Conservation (phyloP, 35 echinoderm and acorn worm species). For the Apostichopus californicus region DNA sequence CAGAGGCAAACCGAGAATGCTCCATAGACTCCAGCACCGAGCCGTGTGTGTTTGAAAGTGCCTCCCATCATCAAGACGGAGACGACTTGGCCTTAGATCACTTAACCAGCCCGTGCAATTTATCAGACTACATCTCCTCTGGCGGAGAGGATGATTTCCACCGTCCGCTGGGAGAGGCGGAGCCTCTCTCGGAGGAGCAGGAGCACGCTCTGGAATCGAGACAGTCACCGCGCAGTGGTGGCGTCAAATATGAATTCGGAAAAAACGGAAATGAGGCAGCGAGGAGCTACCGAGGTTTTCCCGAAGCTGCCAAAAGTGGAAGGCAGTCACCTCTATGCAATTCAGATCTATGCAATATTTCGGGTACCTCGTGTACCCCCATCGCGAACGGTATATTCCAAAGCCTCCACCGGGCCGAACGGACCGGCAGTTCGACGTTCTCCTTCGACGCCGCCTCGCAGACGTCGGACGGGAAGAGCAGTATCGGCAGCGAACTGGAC, state of each 20-base stretch:
- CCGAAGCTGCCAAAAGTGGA: not conserved
- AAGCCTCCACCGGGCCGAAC: not conserved
- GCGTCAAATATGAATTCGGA: not conserved
- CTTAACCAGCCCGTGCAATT: not conserved
- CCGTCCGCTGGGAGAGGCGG: not conserved
- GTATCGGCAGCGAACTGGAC: conserved; percentile 51
- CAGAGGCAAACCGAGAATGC: not conserved
- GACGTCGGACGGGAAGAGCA: conserved; percentile 1
- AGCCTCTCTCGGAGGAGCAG: not conserved
- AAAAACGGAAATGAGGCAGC: not conserved
- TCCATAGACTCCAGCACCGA: not conserved
- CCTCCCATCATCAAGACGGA: not conserved
- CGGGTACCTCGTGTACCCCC: not conserved
- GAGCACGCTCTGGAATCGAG: not conserved
- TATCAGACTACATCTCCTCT: not conserved
- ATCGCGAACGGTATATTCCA: conserved; percentile 51
- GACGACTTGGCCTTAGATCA: not conserved
- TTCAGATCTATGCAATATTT: conserved; percentile 34
- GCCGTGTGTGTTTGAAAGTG: not conserved
- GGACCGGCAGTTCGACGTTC: not conserved
- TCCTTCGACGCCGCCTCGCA: not conserved
- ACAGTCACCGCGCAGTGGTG: not conserved
- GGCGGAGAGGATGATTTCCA: not conserved
- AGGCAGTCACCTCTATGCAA: conserved; percentile 32
- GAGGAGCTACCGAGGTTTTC: too few species aligned